Evolutionary conservation across 1,140 invertebrate genomes (phyloP).

Genomic region (Leptinotarsa lineolata): DNA sequence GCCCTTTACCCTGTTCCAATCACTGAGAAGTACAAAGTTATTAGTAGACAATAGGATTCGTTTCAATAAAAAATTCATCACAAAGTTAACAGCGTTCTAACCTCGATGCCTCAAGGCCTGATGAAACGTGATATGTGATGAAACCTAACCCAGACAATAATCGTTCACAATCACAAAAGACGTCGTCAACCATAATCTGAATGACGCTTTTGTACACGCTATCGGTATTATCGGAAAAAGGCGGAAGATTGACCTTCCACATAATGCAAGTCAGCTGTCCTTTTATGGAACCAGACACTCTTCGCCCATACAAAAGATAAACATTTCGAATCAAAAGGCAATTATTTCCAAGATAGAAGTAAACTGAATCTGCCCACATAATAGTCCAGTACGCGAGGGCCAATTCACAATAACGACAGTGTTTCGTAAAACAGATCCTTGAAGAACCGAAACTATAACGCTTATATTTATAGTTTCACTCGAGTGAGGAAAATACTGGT

Average conservation of each 20-base stretch:
- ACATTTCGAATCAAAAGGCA: neutral
- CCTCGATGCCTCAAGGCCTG: neutral
- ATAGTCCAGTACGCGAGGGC: no score
- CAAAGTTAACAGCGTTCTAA: no score
- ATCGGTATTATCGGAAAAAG: neutral
- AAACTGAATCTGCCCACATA: no score
- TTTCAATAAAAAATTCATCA: no score
- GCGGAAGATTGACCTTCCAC: neutral
- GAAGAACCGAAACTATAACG: no score
- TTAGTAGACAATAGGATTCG: no score
- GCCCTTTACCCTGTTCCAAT: no score
- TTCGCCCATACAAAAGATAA: slow-evolving; percentile 2
- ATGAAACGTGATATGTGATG: neutral
- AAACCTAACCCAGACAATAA: neutral
- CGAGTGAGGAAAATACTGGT: no score
- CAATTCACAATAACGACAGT: no score
- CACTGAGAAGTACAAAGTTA: no score
- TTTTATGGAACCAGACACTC: neutral
- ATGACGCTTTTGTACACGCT: neutral
- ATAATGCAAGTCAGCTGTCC: slow-evolving; percentile 5
- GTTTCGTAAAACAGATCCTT: no score
- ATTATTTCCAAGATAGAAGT: neutral
- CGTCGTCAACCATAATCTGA: neutral
- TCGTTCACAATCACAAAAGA: neutral
- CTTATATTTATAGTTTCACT: no score